phyloP scores from a whole-genome alignment of 1,140 invertebrate genomes.

The Lordiphosa stackelbergi region DNA sequence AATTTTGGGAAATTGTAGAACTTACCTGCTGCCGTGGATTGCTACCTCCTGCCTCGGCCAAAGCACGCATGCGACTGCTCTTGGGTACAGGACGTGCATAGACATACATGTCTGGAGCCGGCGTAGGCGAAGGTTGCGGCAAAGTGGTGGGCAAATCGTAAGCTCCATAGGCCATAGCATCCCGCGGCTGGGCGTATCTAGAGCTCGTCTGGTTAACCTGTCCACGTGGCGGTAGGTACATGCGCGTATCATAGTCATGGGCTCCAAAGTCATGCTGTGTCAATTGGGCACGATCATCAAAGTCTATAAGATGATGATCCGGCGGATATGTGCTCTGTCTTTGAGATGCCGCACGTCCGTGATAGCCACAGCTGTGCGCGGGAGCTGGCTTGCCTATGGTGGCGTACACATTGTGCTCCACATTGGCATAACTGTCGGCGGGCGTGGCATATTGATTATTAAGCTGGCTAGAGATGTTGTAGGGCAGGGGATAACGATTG shows the following conservation, averaged over 20 bases:
- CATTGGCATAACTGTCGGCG: conserved; percentile 35
- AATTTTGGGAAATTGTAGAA: too few relatives aligned
- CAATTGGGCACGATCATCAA: conserved; percentile 80
- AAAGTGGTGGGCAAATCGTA: conserved; percentile 46
- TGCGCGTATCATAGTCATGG: conserved; percentile 53
- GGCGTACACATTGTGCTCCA: conserved; percentile 49
- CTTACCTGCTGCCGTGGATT: conserved; percentile 52
- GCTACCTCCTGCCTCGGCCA: conserved; percentile 33
- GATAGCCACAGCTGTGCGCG: conserved; percentile 47
- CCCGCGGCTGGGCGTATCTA: conserved; percentile 18
- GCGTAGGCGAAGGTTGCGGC: conserved; percentile 32
- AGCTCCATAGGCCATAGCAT: conserved; percentile 13
- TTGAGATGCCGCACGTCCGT: conserved; percentile 41
- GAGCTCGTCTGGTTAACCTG: conserved; percentile 15
- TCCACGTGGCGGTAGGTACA: conserved; percentile 21
- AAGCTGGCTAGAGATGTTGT: conserved; percentile 71
- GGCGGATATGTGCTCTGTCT: conserved; percentile 67
- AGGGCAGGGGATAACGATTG: conserved; percentile 73
- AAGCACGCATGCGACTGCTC: conserved; percentile 40
- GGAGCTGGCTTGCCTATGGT: conserved; percentile 43
- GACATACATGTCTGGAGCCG: conserved; percentile 55
- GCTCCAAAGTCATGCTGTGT: conserved; percentile 58
- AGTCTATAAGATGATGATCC: conserved; percentile 83
- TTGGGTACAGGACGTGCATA: conserved; percentile 66
- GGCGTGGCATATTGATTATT: conserved; percentile 60